Percentiles rank a stretch among this genome's conserved stretches.
Conservation (phyloP, 2,888 invertebrate genomes). For the Ochropleura leucogaster region DNA sequence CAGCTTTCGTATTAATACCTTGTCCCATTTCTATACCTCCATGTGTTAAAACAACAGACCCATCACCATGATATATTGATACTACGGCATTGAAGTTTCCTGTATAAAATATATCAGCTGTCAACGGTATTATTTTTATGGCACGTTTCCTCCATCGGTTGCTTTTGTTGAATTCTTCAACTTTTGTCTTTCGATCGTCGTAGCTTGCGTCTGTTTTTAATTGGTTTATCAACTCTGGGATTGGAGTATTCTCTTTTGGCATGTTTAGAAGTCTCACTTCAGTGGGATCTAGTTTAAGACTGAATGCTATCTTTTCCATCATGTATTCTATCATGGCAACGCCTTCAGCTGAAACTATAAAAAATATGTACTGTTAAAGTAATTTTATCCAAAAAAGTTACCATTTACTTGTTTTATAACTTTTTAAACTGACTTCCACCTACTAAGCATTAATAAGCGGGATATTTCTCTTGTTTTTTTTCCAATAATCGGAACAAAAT, state of each 20-base stretch:
- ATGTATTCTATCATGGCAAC: constrained; percentile 91
- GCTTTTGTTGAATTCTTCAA: constrained; percentile 89
- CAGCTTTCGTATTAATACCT: constrained; percentile 95
- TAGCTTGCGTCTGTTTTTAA: constrained; percentile 88
- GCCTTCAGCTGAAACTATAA: constrained; percentile 87
- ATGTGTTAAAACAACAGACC: constrained; percentile 92
- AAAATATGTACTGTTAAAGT: neutral
- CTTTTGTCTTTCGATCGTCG: constrained; percentile 81
- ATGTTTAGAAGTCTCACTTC: constrained; percentile 91
- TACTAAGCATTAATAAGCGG: too few relatives aligned
- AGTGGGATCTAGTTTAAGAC: constrained; percentile 89
- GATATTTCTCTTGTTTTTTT: too few relatives aligned
- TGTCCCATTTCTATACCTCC: constrained; percentile 94
- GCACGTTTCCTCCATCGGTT: constrained; percentile 95
- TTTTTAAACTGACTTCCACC: too few relatives aligned
- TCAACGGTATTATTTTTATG: constrained; percentile 92
- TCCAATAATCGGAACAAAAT: too few relatives aligned
- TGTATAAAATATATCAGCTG: constrained; percentile 89
- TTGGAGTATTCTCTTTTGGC: constrained; percentile 81
- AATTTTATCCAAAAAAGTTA: neutral
- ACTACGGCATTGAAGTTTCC: constrained; percentile 91
- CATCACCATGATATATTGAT: constrained; percentile 92
- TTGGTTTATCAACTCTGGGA: constrained; percentile 88
- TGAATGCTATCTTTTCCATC: constrained; percentile 92
- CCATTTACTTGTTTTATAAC: too few relatives aligned